Evolutionary conservation across 2,888 invertebrate species (phyloP).

Genomic region (Drosophila crucigera): DNA sequence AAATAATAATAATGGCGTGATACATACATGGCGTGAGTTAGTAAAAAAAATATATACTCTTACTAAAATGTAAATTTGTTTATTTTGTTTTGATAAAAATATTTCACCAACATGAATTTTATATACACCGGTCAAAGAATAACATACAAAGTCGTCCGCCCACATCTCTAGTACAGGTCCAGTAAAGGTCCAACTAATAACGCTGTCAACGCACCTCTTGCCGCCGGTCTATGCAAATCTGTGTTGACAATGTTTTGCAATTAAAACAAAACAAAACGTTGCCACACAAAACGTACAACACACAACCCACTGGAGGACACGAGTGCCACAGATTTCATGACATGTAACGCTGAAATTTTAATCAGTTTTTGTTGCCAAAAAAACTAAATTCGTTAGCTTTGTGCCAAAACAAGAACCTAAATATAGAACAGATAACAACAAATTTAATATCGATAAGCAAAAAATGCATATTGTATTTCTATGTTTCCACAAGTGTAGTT

Average conservation of each 20-base stretch:
- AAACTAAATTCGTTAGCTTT: conserved; percentile 1
- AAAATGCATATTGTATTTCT: neutral
- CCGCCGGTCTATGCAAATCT: conserved; percentile 67
- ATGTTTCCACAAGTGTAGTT: neutral
- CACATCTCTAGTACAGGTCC: conserved; percentile 9
- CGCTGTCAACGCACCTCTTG: conserved; percentile 66
- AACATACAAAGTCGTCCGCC: conserved; percentile 11
- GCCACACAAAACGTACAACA: conserved; percentile 29
- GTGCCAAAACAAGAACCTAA: neutral
- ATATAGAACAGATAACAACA: neutral
- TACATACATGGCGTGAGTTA: conserved; percentile 10
- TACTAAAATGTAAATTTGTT: conserved; percentile 75
- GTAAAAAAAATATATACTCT: conserved; percentile 2
- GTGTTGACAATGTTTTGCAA: conserved; percentile 79
- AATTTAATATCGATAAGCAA: neutral
- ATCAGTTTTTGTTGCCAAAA: conserved; percentile 52
- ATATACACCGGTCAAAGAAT: conserved; percentile 45
- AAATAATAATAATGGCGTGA: conserved; percentile 13
- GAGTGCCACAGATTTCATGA: conserved; percentile 47
- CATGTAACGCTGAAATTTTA: conserved; percentile 62
- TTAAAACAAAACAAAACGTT: conserved; percentile 64
- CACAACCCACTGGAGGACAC: conserved; percentile 21
- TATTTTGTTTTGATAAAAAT: conserved; percentile 73
- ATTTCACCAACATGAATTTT: conserved; percentile 69
- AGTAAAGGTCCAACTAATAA: conserved; percentile 65